Conservation (phyloP, 2,113 vertebrate genomes). For the Pogona vitticeps region DNA sequence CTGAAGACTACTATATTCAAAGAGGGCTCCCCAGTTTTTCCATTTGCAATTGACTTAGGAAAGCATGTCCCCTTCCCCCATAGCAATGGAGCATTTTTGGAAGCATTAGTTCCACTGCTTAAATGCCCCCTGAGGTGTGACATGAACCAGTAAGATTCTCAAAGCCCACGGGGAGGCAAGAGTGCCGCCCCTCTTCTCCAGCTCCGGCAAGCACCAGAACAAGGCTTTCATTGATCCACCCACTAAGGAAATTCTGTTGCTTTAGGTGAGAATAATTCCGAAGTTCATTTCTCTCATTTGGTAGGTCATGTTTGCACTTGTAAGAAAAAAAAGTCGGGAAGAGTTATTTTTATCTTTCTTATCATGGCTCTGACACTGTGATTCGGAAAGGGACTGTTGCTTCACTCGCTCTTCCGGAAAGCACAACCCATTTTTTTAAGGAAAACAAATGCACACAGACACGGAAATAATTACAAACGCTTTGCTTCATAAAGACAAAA, state of each 20-base stretch:
- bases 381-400: conserved; percentile 20
- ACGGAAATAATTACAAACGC: conserved; percentile 28
- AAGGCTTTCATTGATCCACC: too few relatives aligned
- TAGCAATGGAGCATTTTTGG: too few relatives aligned
- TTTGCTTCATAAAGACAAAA: conserved; percentile 31
- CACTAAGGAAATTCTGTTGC: conserved; percentile 9
- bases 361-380: conserved; percentile 43
- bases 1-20: too few relatives aligned
- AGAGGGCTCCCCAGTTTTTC: too few relatives aligned
- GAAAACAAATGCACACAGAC: neutral
- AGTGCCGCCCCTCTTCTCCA: too few relatives aligned
- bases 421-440: neutral
- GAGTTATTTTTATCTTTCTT: neutral
- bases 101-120: too few relatives aligned
- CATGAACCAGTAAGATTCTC: too few relatives aligned
- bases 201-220: too few relatives aligned
- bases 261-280: conserved; percentile 32
- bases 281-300: conserved; percentile 46
- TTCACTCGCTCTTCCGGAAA: conserved; percentile 30
- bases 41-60: too few relatives aligned
- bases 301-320: conserved; percentile 32
- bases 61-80: too few relatives aligned
- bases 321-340: conserved; percentile 29
- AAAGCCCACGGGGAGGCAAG: too few relatives aligned
- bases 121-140: too few relatives aligned